These are phyloP conservation scores for Mohoua ochrocephala DNA, from an alignment of 2,113 vertebrate genomes.

Conservation along the genomic window DNA sequence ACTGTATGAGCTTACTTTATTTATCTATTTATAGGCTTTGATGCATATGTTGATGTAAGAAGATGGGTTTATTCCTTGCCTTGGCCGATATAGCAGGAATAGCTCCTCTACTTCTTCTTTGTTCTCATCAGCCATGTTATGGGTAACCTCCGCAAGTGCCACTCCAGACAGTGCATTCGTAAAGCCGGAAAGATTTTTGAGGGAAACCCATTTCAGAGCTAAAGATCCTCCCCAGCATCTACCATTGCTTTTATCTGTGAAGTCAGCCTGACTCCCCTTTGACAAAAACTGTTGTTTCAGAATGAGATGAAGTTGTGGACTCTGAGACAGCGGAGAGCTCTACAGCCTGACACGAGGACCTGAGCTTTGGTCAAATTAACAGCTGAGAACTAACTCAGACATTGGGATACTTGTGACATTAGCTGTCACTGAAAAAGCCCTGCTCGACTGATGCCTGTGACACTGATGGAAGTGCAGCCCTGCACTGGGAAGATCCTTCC, in stretches of 20 bases:
- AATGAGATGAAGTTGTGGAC: fast-evolving
- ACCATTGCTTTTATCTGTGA: neutral
- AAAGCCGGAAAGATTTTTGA: neutral
- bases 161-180: fast-evolving
- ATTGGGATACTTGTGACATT: neutral
- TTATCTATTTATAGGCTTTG: neutral
- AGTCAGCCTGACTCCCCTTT: neutral
- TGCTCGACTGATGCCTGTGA: neutral
- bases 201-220: neutral
- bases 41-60: neutral
- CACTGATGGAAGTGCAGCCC: neutral
- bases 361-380: neutral
- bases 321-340: neutral
- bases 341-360: neutral
- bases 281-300: neutral
- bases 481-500: neutral
- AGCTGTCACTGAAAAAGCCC: neutral
- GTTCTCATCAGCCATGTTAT: neutral
- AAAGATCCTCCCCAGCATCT: neutral
- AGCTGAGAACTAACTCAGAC: neutral
- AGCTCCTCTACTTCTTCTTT: neutral
- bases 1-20: neutral
- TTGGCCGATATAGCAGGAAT: neutral
- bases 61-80: neutral
- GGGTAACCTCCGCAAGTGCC: neutral